Conservation (phyloP, 1,140 invertebrate genomes). For the Ooceraea biroi region DNA sequence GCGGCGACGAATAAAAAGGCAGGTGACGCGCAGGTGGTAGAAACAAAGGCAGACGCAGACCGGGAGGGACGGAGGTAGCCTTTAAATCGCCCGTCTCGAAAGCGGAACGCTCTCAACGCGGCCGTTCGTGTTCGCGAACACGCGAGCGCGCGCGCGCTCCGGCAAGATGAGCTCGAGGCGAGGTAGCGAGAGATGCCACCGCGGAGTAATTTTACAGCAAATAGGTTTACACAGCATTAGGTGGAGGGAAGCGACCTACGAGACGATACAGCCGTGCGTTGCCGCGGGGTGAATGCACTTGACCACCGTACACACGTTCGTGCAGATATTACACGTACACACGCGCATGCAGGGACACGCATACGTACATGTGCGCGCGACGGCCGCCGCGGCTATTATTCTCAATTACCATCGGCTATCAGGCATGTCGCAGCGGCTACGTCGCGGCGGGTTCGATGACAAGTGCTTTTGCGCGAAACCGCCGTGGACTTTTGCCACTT, state of each 20-base stretch:
- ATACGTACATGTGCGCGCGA: slow-evolving; percentile 16
- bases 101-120: slow-evolving; percentile 43
- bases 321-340: not conserved
- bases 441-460: slow-evolving; percentile 50
- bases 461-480: slow-evolving; percentile 50
- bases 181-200: slow-evolving; percentile 74
- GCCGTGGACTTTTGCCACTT: slow-evolving; percentile 49
- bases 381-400: slow-evolving; percentile 69
- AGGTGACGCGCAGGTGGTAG: slow-evolving; percentile 50
- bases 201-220: slow-evolving; percentile 75
- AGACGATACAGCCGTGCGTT: slow-evolving; percentile 64
- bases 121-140: slow-evolving; percentile 57
- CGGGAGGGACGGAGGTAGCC: not conserved
- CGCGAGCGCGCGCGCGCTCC: slow-evolving; percentile 59
- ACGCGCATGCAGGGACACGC: not conserved
- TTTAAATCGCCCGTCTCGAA: slow-evolving; percentile 61
- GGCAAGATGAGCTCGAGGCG: slow-evolving; percentile 67
- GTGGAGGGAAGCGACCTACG: slow-evolving; percentile 50
- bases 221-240: slow-evolving; percentile 74
- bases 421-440: slow-evolving; percentile 61
- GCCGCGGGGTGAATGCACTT: slow-evolving; percentile 72
- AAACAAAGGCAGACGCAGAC: slow-evolving; percentile 41
- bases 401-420: slow-evolving; percentile 76
- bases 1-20: slow-evolving; percentile 33
- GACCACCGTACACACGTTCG: slow-evolving; percentile 23